These are phyloP conservation scores for Neotragus moschatus DNA, from an alignment of 2,113 vertebrate genomes.

Conservation along the genomic window DNA sequence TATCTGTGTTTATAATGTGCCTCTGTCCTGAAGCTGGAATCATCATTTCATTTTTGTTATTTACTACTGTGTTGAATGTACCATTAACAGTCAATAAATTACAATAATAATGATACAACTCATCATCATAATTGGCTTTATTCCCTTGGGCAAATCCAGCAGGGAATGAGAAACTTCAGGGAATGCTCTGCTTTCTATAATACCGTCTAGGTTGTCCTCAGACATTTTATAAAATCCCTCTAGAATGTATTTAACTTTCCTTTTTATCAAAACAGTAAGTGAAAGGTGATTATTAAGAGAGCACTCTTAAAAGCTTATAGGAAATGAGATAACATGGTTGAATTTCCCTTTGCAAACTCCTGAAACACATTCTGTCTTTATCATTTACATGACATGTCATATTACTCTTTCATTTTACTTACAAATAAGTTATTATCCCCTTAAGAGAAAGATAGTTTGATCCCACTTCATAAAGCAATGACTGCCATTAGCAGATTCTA, in stretches of 20 bases:
- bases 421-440: background rate
- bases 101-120: conserved; percentile 53
- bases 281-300: background rate
- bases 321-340: background rate
- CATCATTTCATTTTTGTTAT: conserved; percentile 22
- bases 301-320: background rate
- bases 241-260: background rate
- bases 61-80: conserved; percentile 41
- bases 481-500: background rate
- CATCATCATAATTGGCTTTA: conserved; percentile 59
- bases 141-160: conserved; percentile 46
- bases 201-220: background rate
- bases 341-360: background rate
- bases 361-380: background rate
- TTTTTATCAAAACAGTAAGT: background rate
- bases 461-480: background rate
- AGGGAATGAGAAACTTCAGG: conserved; percentile 35
- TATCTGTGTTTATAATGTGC: background rate
- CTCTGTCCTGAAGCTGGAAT: background rate
- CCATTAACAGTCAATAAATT: conserved; percentile 58
- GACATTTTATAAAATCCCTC: conserved; percentile 3
- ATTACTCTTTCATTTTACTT: background rate
- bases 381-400: background rate
- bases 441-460: background rate
- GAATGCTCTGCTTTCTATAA: conserved; percentile 8